These are phyloP conservation scores for Globicephala melas DNA, from an alignment of 2,113 vertebrate species.

Conservation along the genomic window DNA sequence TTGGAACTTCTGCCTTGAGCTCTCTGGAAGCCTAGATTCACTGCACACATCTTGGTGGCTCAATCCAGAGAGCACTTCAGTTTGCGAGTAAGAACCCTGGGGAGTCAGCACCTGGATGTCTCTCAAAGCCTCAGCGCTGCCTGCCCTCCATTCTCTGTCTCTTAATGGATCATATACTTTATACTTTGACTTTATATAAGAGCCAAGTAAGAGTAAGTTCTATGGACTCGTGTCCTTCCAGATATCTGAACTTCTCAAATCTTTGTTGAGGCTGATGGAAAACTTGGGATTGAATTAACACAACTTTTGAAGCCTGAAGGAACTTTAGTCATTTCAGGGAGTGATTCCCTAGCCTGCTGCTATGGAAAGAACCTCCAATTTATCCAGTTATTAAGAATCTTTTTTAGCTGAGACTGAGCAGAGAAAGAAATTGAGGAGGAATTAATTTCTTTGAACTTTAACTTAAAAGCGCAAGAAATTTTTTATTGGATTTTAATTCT, in stretches of 20 bases:
- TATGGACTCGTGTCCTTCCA: background rate
- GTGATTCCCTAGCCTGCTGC: background rate
- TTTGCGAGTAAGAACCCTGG: fast-evolving
- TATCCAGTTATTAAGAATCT: background rate
- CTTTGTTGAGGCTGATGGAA: background rate
- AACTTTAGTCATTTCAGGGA: background rate
- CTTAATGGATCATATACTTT: background rate
- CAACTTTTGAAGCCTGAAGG: background rate
- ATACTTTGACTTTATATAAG: background rate
- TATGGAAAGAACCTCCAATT: background rate
- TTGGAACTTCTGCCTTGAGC: background rate
- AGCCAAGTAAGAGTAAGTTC: background rate
- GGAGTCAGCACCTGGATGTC: background rate
- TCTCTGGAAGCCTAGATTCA: background rate
- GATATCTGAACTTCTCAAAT: background rate
- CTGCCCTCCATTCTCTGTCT: background rate
- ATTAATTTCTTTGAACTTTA: background rate
- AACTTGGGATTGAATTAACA: background rate
- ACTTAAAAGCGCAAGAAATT: background rate
- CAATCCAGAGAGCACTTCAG: background rate
- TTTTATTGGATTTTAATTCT: background rate
- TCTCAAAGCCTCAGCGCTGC: background rate
- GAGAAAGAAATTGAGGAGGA: background rate
- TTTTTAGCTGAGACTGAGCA: background rate
- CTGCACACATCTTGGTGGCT: background rate